These are phyloP conservation scores for Probosciger aterrimus DNA, from an alignment of 2,113 vertebrate species.

Conservation along the genomic window DNA sequence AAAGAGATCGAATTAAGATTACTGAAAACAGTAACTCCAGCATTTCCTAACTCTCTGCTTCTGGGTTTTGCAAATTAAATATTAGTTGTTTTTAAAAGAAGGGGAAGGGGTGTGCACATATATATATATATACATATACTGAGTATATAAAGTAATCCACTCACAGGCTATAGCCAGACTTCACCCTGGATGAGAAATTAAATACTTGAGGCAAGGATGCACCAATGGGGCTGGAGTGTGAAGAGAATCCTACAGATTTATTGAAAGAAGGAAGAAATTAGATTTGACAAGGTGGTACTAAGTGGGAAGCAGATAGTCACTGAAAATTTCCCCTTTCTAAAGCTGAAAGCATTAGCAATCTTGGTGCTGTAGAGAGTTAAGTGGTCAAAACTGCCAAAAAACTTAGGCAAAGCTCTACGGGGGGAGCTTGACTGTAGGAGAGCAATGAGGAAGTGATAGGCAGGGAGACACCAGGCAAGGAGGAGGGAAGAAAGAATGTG, in stretches of 20 bases:
- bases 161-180: neutral
- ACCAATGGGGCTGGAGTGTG: neutral
- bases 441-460: neutral
- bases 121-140: neutral
- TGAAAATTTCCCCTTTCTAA: neutral
- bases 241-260: neutral
- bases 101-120: fast-evolving
- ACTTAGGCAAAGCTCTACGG: neutral
- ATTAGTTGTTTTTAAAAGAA: neutral
- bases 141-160: neutral
- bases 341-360: neutral
- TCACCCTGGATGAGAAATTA: neutral
- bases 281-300: neutral
- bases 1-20: slow-evolving; percentile 50
- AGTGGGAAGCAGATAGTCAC: neutral
- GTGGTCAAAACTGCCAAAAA: neutral
- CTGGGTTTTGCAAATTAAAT: neutral
- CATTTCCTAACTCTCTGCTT: neutral
- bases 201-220: neutral
- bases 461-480: neutral
- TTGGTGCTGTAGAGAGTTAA: neutral
- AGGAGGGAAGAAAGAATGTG: neutral
- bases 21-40: neutral
- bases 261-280: neutral
- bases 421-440: neutral